Base-by-base conservation (phyloP, 1,140 invertebrate genomes). In the Listronotus oregonensis region DNA sequence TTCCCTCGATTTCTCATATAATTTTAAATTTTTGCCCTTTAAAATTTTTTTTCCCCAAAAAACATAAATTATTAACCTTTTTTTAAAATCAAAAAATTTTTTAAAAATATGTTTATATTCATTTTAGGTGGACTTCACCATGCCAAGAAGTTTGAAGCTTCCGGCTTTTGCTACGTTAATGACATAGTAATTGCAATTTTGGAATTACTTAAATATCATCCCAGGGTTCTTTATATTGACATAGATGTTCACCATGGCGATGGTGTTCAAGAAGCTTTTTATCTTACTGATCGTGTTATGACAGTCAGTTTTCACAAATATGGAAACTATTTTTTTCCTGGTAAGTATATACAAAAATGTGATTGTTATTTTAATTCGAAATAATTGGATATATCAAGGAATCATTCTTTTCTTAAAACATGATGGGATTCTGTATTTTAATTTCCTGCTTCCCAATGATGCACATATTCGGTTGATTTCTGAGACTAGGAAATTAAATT, bases 231-330 rank as follows among this genome's bases (percentile, higher is more conserved):
- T 11, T 99, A 99, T 74, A 98, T 99, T 63, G 98, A 99, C 76
- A 99, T 99, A 70, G 98, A 99, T 76, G 98, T 99, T 8, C 98
- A 99, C 80, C 98, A 99, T 80, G 97, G 97, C 0, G 97, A 99
- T 82, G 97, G 97, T 0, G 97, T 99, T 0, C 96, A 99, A 80
- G 97, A 99, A 82, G 97, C 97, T 0, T 99, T 99, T 82, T 99
- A 99, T 77, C 82, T 98, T 0, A 99, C 97, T 0, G 97, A 99
- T 80, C 82, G 97, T 49, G 97, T 99, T 0, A 99, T 99, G 97
- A 99, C 97, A 0, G 96, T 99, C 1, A 98, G 95, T 15, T 99
- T 99, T 79, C 97, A 99, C 77, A 98, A 98, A 81, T 99, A 98
- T 80, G 97, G 97, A 7, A 96, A 97, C 75, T 97, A 94, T 73